Conservation (phyloP, 2,888 invertebrate species). For the Meganola albula region DNA sequence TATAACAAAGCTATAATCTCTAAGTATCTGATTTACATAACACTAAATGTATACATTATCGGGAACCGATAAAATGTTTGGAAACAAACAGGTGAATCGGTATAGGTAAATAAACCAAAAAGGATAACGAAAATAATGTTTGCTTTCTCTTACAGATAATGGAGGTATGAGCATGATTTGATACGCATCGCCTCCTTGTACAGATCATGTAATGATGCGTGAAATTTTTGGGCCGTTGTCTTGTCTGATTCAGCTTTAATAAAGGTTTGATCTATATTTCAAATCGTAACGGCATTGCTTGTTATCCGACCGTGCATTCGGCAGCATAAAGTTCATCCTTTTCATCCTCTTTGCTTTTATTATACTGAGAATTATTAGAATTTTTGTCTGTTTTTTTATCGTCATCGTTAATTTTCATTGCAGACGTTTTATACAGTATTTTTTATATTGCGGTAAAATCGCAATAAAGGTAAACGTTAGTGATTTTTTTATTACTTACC, state of each 20-base stretch:
- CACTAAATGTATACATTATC: too few relatives aligned
- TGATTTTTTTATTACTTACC: too few relatives aligned
- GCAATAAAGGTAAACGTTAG: too few relatives aligned
- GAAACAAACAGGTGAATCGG: neutral
- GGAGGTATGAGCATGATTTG: conserved; percentile 5
- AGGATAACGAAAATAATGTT: too few relatives aligned
- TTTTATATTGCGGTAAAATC: too few relatives aligned
- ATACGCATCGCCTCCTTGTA: conserved; percentile 4
- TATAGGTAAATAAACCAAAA: neutral
- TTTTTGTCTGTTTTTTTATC: neutral
- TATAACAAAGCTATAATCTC: too few relatives aligned
- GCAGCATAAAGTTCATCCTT: neutral
- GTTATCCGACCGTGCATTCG: neutral
- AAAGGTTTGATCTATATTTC: neutral
- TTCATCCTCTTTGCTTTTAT: neutral
- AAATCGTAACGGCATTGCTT: neutral
- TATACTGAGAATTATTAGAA: too few relatives aligned
- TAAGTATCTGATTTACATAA: too few relatives aligned
- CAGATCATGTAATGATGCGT: conserved; percentile 11
- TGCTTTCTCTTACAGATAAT: conserved; percentile 2
- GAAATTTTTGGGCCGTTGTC: conserved; percentile 7
- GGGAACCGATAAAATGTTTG: too few relatives aligned
- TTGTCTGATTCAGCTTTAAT: neutral
- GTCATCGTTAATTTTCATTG: neutral
- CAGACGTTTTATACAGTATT: too few relatives aligned